Evolutionary conservation across 92 coral and sea anemone species (phyloP).

Genomic region (Porites cylindrica): DNA sequence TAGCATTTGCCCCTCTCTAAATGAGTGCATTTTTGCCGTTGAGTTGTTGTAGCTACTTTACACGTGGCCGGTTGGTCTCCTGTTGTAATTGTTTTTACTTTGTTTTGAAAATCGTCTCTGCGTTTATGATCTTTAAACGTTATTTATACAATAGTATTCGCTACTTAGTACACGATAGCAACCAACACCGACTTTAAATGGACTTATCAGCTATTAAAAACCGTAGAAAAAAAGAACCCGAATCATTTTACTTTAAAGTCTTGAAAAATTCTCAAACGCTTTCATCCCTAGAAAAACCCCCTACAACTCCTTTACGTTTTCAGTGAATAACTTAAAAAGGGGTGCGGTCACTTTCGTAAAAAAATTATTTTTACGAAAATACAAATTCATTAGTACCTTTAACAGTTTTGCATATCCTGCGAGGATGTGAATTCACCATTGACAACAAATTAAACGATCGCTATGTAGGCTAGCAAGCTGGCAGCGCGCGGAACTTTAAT

Average conservation of each 20-base stretch:
- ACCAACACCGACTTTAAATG: not conserved
- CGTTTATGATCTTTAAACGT: not conserved
- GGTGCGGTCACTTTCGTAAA: not conserved
- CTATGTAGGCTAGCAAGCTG: not conserved
- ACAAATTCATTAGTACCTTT: not conserved
- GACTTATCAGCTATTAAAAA: not conserved
- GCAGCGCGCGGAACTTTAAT: not conserved
- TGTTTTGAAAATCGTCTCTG: not conserved
- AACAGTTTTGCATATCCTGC: conserved; percentile 9
- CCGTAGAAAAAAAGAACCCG: not conserved
- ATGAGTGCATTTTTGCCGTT: no score
- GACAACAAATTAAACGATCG: conserved; percentile 12
- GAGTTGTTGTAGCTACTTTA: no score
- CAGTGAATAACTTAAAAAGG: not conserved
- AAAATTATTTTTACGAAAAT: not conserved
- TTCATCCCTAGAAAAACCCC: not conserved
- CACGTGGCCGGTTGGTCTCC: not conserved
- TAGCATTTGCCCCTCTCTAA: no score
- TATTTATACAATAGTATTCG: not conserved
- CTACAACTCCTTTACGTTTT: not conserved
- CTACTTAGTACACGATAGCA: not conserved
- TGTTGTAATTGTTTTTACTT: not conserved
- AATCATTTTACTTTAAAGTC: not conserved
- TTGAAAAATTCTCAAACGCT: not conserved
- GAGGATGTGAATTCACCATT: conserved; percentile 23